Percentiles rank a stretch among this genome's conserved stretches.
Conservation (phyloP, 2,888 invertebrate species). For the Calliphora vomitoria region DNA sequence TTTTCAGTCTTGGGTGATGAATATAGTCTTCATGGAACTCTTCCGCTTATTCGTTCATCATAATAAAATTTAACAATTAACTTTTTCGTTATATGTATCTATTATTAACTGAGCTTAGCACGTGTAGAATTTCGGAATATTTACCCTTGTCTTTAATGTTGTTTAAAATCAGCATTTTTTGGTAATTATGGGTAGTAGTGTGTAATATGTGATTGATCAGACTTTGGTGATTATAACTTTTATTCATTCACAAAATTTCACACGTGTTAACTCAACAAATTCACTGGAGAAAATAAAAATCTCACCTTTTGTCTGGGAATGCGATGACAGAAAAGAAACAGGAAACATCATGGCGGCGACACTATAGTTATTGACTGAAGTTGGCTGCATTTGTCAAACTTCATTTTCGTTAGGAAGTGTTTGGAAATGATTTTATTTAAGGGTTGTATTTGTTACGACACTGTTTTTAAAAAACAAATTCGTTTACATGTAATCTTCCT, state of each 20-base stretch:
- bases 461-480: background rate
- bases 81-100: background rate
- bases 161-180: constrained; percentile 53
- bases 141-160: constrained; percentile 69
- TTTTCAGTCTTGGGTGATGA: constrained; percentile 84
- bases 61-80: constrained; percentile 70
- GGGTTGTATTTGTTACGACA: constrained; percentile 26
- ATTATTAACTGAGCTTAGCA: constrained; percentile 67
- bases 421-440: constrained; percentile 24
- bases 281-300: constrained; percentile 80
- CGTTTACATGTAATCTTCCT: too few relatives aligned
- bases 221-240: constrained; percentile 33
- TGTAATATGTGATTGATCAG: background rate
- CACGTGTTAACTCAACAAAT: constrained; percentile 79
- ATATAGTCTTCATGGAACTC: constrained; percentile 85
- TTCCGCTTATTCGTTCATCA: constrained; percentile 83
- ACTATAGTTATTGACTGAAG: constrained; percentile 74
- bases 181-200: constrained; percentile 11
- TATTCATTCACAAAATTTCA: constrained; percentile 71
- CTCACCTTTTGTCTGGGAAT: constrained; percentile 83
- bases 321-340: constrained; percentile 83
- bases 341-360: constrained; percentile 82
- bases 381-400: constrained; percentile 77
- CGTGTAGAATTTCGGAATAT: constrained; percentile 77
- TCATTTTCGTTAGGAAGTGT: constrained; percentile 63